Base-by-base conservation (phyloP, 2,888 invertebrate genomes). In the Empis livida region DNA sequence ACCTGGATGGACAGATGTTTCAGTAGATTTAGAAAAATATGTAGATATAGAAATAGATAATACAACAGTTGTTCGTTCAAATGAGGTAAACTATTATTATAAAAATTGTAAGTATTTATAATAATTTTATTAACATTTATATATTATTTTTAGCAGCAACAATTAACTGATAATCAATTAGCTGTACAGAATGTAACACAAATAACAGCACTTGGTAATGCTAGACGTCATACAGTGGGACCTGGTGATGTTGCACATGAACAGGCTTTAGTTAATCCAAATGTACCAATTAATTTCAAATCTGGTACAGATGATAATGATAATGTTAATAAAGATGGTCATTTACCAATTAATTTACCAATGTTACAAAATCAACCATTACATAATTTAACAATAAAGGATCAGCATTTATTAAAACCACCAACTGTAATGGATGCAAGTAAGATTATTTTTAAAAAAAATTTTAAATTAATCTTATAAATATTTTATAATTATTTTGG, bases 341-440 rank as follows among this genome's bases (percentile, higher is more conserved):
- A 92, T 75, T 73, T 91, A 61, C 87, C 90, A 10, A 78, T 85
- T 49, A 86, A 88, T 67, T 75, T 92, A 61, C 89, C 91, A 2
- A 77, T 86, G 50, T 77, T 89, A 45, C 85, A 85, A 61, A 84
- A 89, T 64, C 84, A 87, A 61, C 86, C 87, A 42, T 82, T 86
- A 30, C 80, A 86, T 48, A 86, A 85, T 72, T 86, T 88, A 67
- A 84, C 87, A 62, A 84, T 89, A 51, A 92, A 92, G 63, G 93
- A 95, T 71, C 93, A 93, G 58, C 91, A 95, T 67, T 73, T 95
- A 53, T 72, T 96, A 48, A 92, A 93, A 65, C 93, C 93, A n/a
- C 94, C 93, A 1, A 83, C 84, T 49, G 87, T 89, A 13, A 81
- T 92, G 79, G 86, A 84, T 61, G 84, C 84, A 54, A 82, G 84